phyloP scores from a whole-genome alignment of 2,113 vertebrate species.

The Ophthalmolycus amberensis region DNA sequence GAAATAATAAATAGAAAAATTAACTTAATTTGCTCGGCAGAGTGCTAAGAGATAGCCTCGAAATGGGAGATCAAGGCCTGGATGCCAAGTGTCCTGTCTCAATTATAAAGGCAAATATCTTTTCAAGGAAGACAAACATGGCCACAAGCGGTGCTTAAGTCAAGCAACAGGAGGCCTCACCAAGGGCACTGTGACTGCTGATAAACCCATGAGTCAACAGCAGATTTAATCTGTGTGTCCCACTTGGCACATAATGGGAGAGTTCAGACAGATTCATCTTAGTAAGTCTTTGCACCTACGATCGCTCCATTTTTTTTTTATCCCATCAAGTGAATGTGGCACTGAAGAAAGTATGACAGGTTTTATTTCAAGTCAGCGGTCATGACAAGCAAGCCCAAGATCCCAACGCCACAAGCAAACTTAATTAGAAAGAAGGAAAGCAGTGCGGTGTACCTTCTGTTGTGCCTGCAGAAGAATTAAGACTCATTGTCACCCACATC shows the following conservation, averaged over 20 bases:
- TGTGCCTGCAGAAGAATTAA: slow-evolving; percentile 24
- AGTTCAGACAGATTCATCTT: slow-evolving; percentile 66
- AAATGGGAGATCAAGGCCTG: slow-evolving; percentile 53
- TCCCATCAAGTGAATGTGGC: slow-evolving; percentile 54
- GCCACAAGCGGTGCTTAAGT: slow-evolving; percentile 61
- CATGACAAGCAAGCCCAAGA: slow-evolving; percentile 53
- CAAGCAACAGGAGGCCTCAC: slow-evolving; percentile 65
- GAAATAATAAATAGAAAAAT: slow-evolving; percentile 21
- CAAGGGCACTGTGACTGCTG: slow-evolving; percentile 75
- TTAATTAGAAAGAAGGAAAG: slow-evolving; percentile 72
- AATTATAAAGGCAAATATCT: slow-evolving; percentile 67
- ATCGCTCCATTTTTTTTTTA: slow-evolving; percentile 41
- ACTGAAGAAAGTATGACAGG: slow-evolving; percentile 66
- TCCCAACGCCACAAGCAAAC: slow-evolving; percentile 52
- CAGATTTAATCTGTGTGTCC: slow-evolving; percentile 70
- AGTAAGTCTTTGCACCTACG: slow-evolving; percentile 57
- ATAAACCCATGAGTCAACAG: slow-evolving; percentile 76
- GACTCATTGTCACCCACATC: background rate
- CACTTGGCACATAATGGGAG: slow-evolving; percentile 72
- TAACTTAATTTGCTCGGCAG: slow-evolving; percentile 44
- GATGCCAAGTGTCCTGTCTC: slow-evolving; percentile 52
- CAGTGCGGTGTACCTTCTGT: slow-evolving; percentile 27
- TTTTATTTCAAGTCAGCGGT: slow-evolving; percentile 69
- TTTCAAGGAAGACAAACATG: slow-evolving; percentile 71
- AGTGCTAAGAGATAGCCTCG: slow-evolving; percentile 50